These are phyloP conservation scores for Calephelis perditalis DNA, from an alignment of 2,888 invertebrate species.

Conservation along the genomic window DNA sequence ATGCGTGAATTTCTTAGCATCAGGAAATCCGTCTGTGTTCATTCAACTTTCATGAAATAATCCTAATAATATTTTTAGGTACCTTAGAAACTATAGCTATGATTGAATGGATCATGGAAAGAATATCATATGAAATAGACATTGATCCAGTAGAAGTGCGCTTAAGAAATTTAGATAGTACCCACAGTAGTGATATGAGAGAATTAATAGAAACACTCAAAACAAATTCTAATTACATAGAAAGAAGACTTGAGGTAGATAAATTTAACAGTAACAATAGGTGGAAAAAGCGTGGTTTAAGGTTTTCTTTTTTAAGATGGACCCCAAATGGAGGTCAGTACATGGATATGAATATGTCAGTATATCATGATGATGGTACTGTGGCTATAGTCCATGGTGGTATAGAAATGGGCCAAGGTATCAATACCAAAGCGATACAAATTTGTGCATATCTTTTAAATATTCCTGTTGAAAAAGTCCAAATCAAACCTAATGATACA, in stretches of 20 bases:
- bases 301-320: slow-evolving; percentile 1
- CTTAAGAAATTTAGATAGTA: slow-evolving; percentile 46
- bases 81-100: slow-evolving; percentile 81
- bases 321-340: background rate
- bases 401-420: slow-evolving; percentile 7
- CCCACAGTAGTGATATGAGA: slow-evolving; percentile 55
- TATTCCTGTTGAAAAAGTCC: slow-evolving; percentile 4
- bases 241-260: slow-evolving; percentile 48
- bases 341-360: background rate
- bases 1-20: no score
- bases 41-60: no score
- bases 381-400: slow-evolving; percentile 1
- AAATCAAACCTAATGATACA: slow-evolving; percentile 1
- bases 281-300: slow-evolving; percentile 3
- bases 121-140: slow-evolving; percentile 73
- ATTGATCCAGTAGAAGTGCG: slow-evolving; percentile 78
- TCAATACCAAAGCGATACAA: background rate
- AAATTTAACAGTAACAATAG: slow-evolving; percentile 9
- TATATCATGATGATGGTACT: background rate
- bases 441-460: slow-evolving; percentile 2
- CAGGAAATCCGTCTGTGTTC: no score
- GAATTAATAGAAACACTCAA: slow-evolving; percentile 65
- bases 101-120: slow-evolving; percentile 81
- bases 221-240: slow-evolving; percentile 55
- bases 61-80: slow-evolving; percentile 48